Evolutionary conservation across 2,113 vertebrate genomes (phyloP).

Genomic region (Anser cygnoides): DNA sequence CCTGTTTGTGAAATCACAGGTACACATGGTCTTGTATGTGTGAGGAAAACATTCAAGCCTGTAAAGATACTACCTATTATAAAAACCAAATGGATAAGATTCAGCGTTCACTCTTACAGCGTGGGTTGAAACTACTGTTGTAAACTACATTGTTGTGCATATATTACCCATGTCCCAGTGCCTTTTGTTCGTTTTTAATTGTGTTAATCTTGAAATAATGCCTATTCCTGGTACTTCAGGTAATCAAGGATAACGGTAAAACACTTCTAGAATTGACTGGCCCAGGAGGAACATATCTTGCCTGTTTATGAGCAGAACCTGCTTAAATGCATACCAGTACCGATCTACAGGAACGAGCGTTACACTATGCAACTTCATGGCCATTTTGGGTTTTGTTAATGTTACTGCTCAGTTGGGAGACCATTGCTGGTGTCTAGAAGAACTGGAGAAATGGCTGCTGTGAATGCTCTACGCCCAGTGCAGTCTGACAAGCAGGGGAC

Average conservation of each 20-base stretch:
- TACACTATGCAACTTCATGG: not conserved
- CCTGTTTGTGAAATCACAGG: not conserved
- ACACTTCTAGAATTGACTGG: not conserved
- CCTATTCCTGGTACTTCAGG: not conserved
- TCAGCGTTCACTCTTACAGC: not conserved
- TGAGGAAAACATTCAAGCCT: not conserved
- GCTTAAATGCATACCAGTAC: not conserved
- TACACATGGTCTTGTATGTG: not conserved
- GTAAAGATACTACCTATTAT: not conserved
- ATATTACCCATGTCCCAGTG: rapidly evolving
- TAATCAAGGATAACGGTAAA: not conserved
- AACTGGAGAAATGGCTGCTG: not conserved
- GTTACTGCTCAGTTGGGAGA: not conserved
- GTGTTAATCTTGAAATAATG: not conserved
- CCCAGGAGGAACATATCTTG: not conserved
- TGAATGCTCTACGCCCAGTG: not conserved
- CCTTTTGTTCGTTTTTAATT: not conserved
- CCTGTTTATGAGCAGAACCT: not conserved
- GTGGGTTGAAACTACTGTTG: not conserved
- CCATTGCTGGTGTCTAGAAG: not conserved
- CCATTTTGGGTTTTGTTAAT: not conserved
- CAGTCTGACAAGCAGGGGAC: not conserved
- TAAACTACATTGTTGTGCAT: not conserved
- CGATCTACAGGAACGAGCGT: not conserved
- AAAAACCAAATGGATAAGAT: not conserved